phyloP scores from a whole-genome alignment of 2,888 invertebrate species.

The Mylabris sibirica region DNA sequence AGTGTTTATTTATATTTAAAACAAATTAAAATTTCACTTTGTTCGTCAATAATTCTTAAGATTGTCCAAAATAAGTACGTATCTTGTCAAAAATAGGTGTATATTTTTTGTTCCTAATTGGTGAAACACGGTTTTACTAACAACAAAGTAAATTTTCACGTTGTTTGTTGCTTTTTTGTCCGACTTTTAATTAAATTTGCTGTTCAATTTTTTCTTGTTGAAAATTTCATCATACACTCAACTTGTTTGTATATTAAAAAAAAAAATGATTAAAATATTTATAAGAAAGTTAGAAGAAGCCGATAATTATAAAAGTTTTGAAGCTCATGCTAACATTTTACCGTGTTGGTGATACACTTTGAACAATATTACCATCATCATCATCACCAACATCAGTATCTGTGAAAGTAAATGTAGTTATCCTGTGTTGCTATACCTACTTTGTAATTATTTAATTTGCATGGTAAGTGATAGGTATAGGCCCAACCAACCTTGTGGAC shows the following conservation, averaged over 20 bases:
- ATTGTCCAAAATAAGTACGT: no score
- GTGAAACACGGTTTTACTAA: not conserved
- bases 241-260: conserved; percentile 40
- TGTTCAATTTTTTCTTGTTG: conserved; percentile 23
- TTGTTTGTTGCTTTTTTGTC: not conserved
- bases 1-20: no score
- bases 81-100: not conserved
- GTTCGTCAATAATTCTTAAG: no score
- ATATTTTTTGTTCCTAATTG: not conserved
- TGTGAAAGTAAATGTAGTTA: conserved; percentile 52
- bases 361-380: conserved; percentile 44
- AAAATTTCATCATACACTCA: conserved; percentile 19
- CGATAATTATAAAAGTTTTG: conserved; percentile 57
- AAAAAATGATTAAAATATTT: conserved; percentile 55
- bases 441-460: conserved; percentile 62
- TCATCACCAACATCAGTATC: not conserved
- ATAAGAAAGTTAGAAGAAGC: conserved; percentile 51
- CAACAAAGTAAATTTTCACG: not conserved
- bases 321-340: conserved; percentile 49
- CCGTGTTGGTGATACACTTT: conserved; percentile 48
- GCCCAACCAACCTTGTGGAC: conserved; percentile 47
- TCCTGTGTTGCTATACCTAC: conserved; percentile 53
- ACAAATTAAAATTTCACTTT: not conserved
- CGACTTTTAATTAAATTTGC: not conserved
- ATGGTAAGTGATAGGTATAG: conserved; percentile 60